Conservation (phyloP, 2,113 vertebrate genomes). For the Zosterops pallidus region DNA sequence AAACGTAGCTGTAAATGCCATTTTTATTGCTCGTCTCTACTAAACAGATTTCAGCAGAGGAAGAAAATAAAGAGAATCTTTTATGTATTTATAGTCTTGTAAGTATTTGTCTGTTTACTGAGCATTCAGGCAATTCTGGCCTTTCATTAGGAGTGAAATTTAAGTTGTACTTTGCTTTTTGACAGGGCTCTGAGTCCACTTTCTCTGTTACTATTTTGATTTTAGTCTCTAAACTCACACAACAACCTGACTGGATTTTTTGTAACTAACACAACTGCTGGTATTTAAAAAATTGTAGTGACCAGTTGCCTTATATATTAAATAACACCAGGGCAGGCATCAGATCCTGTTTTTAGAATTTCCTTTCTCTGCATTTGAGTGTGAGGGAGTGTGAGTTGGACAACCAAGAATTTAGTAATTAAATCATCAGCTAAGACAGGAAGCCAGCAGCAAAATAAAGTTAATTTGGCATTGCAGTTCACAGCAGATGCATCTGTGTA, state of each 20-base stretch:
- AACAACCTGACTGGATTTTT: not conserved
- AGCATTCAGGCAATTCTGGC: not conserved
- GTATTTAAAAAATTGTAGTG: not conserved
- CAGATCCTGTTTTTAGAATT: not conserved
- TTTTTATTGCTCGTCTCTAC: slow-evolving; percentile 6
- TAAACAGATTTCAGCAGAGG: not conserved
- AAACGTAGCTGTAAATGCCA: slow-evolving; percentile 29
- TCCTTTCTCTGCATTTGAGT: not conserved
- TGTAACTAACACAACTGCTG: not conserved
- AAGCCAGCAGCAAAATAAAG: slow-evolving; percentile 26
- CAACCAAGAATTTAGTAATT: slow-evolving; percentile 1
- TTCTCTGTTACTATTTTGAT: not conserved
- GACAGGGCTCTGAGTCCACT: not conserved
- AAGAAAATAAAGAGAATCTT: not conserved
- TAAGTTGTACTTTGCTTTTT: not conserved
- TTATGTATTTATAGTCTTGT: not conserved
- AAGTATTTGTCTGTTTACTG: not conserved
- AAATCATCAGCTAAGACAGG: not conserved
- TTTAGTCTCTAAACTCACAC: not conserved
- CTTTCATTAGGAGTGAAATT: not conserved
- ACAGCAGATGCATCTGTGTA: slow-evolving; percentile 20
- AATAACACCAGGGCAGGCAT: not conserved
- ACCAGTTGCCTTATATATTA: not conserved
- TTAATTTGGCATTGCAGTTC: not conserved
- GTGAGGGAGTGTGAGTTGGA: not conserved